A percentile compares a stretch with the other conserved stretches of the same genome.
Conservation (phyloP, 2,888 invertebrate species). For the Merodon equestris region DNA sequence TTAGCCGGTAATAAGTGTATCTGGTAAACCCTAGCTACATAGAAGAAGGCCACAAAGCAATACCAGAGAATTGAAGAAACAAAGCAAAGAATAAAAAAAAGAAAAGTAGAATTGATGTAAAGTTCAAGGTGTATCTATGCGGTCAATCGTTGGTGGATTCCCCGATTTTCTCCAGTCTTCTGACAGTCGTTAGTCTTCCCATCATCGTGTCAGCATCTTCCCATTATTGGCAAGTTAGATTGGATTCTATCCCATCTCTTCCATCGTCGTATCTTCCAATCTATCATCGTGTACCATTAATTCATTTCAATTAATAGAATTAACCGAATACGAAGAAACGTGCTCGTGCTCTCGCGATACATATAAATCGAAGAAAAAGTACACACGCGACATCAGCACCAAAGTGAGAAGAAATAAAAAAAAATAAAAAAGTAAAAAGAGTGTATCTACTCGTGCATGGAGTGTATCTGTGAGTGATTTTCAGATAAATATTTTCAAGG, state of each 20-base stretch:
- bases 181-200: too few species aligned
- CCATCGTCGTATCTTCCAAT: background rate
- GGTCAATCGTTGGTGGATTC: background rate
- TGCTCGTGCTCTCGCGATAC: slow-evolving; percentile 14
- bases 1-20: too few species aligned
- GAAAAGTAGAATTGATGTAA: too few species aligned
- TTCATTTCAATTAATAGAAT: too few species aligned
- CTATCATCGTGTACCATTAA: background rate
- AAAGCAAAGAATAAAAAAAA: background rate
- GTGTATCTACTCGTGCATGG: slow-evolving; percentile 1
- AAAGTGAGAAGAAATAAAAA: background rate
- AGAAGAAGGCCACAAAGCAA: too few species aligned
- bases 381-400: slow-evolving; percentile 41
- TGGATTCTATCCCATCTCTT: background rate
- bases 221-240: background rate
- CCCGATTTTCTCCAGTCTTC: too few species aligned
- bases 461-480: slow-evolving; percentile 14
- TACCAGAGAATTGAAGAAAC: too few species aligned
- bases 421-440: slow-evolving; percentile 18
- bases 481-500: slow-evolving; percentile 33
- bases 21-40: too few species aligned
- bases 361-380: slow-evolving; percentile 4
- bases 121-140: background rate
- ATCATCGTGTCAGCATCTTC: background rate
- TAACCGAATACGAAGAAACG: background rate